Evolutionary conservation across 2,888 invertebrate species (phyloP).

Genomic region (Marasmarcha lunaedactyla): DNA sequence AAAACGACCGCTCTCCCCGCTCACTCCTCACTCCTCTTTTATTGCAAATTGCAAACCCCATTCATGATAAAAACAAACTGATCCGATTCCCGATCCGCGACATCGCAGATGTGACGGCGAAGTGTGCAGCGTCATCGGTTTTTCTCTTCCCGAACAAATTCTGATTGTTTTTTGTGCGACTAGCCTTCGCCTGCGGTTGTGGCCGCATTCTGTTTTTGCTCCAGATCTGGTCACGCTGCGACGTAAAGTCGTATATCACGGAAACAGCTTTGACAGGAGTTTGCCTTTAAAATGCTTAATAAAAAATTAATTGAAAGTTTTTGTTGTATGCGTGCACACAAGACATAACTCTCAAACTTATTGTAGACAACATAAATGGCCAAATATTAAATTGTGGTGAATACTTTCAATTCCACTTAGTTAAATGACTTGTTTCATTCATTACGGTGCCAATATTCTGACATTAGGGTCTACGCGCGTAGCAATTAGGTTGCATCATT

Average conservation of each 20-base stretch:
- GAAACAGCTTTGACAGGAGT: background rate
- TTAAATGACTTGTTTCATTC: too few species aligned
- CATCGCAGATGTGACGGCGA: constrained; percentile 23
- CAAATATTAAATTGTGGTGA: too few species aligned
- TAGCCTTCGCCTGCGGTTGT: constrained; percentile 5
- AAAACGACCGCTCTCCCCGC: constrained; percentile 41
- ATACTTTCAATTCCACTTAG: too few species aligned
- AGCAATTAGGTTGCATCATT: too few species aligned
- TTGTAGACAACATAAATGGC: too few species aligned
- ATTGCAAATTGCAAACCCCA: constrained; percentile 53
- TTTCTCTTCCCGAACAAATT: constrained; percentile 4
- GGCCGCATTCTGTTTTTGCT: background rate
- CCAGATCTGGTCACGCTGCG: background rate
- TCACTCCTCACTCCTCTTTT: constrained; percentile 27
- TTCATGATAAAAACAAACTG: constrained; percentile 45
- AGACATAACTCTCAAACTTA: too few species aligned
- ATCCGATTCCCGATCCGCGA: constrained; percentile 16
- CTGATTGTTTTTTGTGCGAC: constrained; percentile 1
- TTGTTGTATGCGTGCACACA: background rate
- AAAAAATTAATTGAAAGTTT: background rate
- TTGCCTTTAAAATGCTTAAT: background rate
- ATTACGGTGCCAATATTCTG: too few species aligned
- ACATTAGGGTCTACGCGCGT: too few species aligned
- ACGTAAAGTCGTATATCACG: background rate
- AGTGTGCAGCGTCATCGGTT: constrained; percentile 16